These are phyloP conservation scores for Hyperoplus immaculatus DNA, from an alignment of 2,797 vertebrate genomes.

Conservation along the genomic window DNA sequence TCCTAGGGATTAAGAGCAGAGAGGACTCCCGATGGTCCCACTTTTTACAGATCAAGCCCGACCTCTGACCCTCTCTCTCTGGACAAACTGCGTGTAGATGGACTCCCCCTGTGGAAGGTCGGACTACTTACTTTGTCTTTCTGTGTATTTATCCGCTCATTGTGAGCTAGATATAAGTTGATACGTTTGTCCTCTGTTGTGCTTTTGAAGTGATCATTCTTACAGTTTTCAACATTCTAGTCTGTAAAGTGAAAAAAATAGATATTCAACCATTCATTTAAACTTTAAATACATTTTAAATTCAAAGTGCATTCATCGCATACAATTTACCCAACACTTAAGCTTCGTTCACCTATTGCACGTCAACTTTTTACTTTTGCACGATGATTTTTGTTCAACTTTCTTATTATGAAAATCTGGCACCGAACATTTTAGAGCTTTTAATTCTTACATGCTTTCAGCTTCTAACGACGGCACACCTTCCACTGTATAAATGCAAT, in stretches of 20 bases:
- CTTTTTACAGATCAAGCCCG: conserved; percentile 46
- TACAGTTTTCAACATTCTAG: neutral
- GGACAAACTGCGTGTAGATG: conserved; percentile 38
- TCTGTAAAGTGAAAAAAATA: neutral
- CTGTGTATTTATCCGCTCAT: conserved; percentile 2
- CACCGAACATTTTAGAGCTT: neutral
- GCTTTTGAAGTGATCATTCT: neutral
- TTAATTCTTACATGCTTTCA: neutral
- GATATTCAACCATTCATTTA: neutral
- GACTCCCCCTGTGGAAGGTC: conserved; percentile 14
- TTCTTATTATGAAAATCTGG: neutral
- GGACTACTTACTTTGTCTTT: neutral
- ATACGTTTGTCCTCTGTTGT: neutral
- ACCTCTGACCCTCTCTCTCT: conserved; percentile 54
- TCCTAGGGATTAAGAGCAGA: conserved; percentile 63
- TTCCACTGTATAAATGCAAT: no score
- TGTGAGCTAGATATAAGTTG: neutral
- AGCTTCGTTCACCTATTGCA: neutral
- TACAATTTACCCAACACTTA: neutral
- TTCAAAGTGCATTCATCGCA: neutral
- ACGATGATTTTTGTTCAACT: neutral
- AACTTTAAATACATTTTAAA: neutral
- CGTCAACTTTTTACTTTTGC: neutral
- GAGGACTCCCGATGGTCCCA: conserved; percentile 44
- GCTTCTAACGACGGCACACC: no score